Percentiles rank a stretch among this genome's conserved stretches.
These are phyloP conservation scores for Prietella phreatophila DNA, from an alignment of 2,113 vertebrate genomes.

Conservation along the genomic window DNA sequence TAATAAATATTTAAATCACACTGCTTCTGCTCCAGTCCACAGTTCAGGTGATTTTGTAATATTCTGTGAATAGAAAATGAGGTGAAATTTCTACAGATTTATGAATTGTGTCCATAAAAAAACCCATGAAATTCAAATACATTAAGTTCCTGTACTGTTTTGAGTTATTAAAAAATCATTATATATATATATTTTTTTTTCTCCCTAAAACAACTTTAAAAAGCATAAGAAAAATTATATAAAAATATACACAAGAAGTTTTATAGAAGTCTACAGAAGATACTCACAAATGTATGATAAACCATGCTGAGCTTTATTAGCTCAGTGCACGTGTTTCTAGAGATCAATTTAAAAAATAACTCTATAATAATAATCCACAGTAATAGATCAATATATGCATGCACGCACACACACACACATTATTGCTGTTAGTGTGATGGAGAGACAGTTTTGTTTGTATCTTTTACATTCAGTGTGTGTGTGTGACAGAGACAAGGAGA, in stretches of 20 bases:
- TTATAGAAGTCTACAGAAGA: no score
- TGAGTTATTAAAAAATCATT: no score
- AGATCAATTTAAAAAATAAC: background rate
- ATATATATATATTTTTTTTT: no score
- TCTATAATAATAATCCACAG: background rate
- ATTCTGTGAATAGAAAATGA: background rate
- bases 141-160: background rate
- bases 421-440: background rate
- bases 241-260: background rate
- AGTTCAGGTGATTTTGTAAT: background rate
- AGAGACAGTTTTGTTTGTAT: constrained; percentile 1
- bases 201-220: background rate
- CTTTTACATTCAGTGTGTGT: constrained; percentile 25
- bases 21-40: background rate
- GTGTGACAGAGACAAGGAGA: constrained; percentile 59
- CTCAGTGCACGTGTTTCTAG: background rate
- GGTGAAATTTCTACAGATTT: background rate
- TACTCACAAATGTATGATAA: background rate
- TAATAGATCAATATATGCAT: background rate
- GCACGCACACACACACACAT: background rate
- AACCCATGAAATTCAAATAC: background rate
- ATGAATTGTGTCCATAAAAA: background rate
- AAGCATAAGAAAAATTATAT: background rate
- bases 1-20: background rate
- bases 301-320: background rate